Evolutionary conservation across 1,140 invertebrate genomes (phyloP).

Genomic region (Pomacea maculata): DNA sequence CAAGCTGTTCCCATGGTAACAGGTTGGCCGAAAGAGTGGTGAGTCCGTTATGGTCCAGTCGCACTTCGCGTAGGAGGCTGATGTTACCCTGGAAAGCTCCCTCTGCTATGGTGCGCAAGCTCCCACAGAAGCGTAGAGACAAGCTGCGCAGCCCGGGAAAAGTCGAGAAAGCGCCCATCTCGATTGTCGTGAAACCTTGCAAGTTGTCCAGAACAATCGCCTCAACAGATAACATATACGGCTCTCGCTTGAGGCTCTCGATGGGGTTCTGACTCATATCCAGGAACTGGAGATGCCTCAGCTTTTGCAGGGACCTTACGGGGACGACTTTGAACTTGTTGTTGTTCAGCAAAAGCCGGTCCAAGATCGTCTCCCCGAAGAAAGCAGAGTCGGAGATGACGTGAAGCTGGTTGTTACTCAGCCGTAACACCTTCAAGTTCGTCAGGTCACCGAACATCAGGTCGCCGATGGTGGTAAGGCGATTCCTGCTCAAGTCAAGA

Average conservation of each 20-base stretch:
- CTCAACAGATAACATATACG: neutral
- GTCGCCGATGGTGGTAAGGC: neutral
- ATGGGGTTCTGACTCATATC: slow-evolving; percentile 22
- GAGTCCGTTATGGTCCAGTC: slow-evolving; percentile 20
- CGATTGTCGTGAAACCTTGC: neutral
- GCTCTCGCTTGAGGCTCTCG: neutral
- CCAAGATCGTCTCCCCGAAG: neutral
- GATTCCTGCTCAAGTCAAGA: slow-evolving; percentile 16
- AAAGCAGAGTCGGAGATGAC: slow-evolving; percentile 9
- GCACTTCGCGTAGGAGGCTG: slow-evolving; percentile 1
- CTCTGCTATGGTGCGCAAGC: neutral
- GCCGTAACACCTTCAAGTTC: slow-evolving; percentile 10
- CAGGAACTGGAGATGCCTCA: neutral
- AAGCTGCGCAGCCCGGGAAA: slow-evolving; percentile 10
- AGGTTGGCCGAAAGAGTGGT: neutral
- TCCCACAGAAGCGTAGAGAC: neutral
- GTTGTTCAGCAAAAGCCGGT: neutral
- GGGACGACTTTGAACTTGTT: slow-evolving; percentile 9
- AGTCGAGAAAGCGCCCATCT: neutral
- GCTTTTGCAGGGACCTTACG: neutral
- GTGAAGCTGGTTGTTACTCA: slow-evolving; percentile 16
- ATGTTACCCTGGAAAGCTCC: slow-evolving; percentile 17
- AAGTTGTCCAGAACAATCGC: slow-evolving; percentile 13
- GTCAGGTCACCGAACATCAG: slow-evolving; percentile 15
- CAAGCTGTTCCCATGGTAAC: slow-evolving; percentile 17